phyloP scores from a whole-genome alignment of 1,140 invertebrate genomes.

The Pogonomyrmex californicus region DNA sequence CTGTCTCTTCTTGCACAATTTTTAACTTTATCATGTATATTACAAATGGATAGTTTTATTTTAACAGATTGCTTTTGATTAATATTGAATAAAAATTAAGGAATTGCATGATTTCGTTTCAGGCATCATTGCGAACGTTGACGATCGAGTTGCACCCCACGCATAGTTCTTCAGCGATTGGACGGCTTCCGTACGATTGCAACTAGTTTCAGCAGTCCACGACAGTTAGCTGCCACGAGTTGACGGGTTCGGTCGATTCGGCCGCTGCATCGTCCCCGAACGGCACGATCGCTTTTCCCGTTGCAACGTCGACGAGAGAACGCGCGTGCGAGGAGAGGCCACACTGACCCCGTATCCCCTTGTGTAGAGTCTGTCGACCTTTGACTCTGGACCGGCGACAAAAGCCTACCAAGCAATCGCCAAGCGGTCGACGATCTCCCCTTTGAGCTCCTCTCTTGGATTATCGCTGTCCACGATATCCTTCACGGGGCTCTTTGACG shows the following conservation, averaged over 20 bases:
- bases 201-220: conserved; percentile 60
- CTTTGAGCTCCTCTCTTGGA: conserved; percentile 52
- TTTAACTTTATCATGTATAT: neutral
- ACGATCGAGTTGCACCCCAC: conserved; percentile 69
- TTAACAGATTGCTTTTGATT: neutral
- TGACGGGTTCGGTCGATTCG: conserved; percentile 44
- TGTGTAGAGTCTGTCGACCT: conserved; percentile 55
- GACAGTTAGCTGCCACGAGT: conserved; percentile 52
- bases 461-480: conserved; percentile 50
- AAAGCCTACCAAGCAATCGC: conserved; percentile 62
- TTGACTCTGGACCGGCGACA: conserved; percentile 49
- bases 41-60: neutral
- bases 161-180: conserved; percentile 62
- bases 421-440: conserved; percentile 57
- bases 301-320: conserved; percentile 46
- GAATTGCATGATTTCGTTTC: conserved; percentile 15
- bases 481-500: conserved; percentile 21
- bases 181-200: conserved; percentile 47
- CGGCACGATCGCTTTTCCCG: conserved; percentile 12
- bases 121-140: neutral
- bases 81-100: neutral
- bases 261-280: conserved; percentile 42
- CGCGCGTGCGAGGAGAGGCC: conserved; percentile 40
- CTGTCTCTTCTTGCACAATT: neutral
- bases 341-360: conserved; percentile 42